Percentiles rank a stretch among this genome's conserved stretches.
These are phyloP conservation scores for Oceanites oceanicus DNA, from an alignment of 2,113 vertebrate genomes.

Conservation along the genomic window DNA sequence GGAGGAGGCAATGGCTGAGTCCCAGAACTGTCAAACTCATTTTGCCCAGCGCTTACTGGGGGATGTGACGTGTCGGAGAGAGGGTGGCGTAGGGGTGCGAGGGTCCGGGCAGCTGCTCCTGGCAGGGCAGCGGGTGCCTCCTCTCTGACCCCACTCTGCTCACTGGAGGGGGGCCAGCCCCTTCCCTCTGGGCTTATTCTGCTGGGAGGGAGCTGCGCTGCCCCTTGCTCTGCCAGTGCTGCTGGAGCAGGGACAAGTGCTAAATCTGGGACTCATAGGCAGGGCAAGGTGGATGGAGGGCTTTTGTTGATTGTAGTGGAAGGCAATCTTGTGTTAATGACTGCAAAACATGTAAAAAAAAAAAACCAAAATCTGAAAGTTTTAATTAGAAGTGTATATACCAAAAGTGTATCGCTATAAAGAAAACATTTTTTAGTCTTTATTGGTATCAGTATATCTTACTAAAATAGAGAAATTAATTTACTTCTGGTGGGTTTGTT, in stretches of 20 bases:
- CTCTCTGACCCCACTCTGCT: background rate
- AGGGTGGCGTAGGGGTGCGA: background rate
- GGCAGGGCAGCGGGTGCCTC: background rate
- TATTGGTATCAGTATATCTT: background rate
- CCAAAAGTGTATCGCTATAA: background rate
- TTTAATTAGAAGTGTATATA: background rate
- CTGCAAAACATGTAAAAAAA: background rate
- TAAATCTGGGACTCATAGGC: background rate
- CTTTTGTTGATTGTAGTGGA: background rate
- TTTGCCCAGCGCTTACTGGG: background rate
- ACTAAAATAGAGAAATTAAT: background rate
- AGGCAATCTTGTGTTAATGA: background rate
- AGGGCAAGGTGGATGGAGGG: background rate
- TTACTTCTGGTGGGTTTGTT: background rate
- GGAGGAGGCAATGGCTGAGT: background rate
- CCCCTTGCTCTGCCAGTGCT: background rate
- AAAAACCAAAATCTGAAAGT: background rate
- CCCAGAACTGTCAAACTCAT: background rate
- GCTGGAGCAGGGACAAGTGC: rapidly evolving
- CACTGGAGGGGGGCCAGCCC: background rate
- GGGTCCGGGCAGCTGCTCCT: background rate
- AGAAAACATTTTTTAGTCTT: background rate
- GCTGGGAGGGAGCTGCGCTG: background rate
- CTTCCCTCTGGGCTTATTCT: background rate
- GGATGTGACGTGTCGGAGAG: rapidly evolving